These are phyloP conservation scores for Choreutis nemorana DNA, from an alignment of 2,888 invertebrate genomes.

Conservation along the genomic window DNA sequence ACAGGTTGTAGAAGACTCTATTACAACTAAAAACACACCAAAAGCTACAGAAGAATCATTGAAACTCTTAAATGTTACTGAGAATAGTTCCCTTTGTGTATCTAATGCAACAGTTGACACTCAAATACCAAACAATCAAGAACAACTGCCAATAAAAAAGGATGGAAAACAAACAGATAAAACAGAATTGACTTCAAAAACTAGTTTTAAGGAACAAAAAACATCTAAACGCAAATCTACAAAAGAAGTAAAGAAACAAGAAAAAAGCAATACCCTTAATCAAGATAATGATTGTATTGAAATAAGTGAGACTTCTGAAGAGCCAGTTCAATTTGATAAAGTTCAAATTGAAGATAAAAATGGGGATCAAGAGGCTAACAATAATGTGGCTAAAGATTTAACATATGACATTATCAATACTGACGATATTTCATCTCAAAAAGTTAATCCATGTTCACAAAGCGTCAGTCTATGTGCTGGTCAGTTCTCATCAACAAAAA, in stretches of 20 bases:
- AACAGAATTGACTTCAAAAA: background rate
- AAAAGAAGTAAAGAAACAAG: constrained; percentile 7
- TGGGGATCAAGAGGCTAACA: background rate
- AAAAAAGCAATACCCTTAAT: constrained; percentile 5
- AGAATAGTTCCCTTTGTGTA: too few species aligned
- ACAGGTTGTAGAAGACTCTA: too few species aligned
- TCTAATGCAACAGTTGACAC: constrained; percentile 2
- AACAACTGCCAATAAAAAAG: constrained; percentile 21
- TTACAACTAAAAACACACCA: too few species aligned
- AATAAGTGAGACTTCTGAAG: constrained; percentile 1
- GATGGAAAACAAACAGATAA: background rate
- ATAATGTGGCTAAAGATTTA: background rate
- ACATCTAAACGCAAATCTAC: constrained; percentile 8
- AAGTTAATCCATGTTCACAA: constrained; percentile 34
- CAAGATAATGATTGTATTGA: constrained; percentile 7
- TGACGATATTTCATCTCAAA: background rate
- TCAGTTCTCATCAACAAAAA: constrained; percentile 26
- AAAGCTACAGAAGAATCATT: too few species aligned
- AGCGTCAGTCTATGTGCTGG: constrained; percentile 41
- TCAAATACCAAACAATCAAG: constrained; percentile 44
- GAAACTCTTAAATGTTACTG: too few species aligned
- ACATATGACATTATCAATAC: background rate
- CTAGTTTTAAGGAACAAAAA: constrained; percentile 11
- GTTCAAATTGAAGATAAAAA: background rate
- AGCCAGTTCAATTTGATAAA: background rate